phyloP scores from a whole-genome alignment of 2,113 vertebrate genomes.

The Apteryx owenii region DNA sequence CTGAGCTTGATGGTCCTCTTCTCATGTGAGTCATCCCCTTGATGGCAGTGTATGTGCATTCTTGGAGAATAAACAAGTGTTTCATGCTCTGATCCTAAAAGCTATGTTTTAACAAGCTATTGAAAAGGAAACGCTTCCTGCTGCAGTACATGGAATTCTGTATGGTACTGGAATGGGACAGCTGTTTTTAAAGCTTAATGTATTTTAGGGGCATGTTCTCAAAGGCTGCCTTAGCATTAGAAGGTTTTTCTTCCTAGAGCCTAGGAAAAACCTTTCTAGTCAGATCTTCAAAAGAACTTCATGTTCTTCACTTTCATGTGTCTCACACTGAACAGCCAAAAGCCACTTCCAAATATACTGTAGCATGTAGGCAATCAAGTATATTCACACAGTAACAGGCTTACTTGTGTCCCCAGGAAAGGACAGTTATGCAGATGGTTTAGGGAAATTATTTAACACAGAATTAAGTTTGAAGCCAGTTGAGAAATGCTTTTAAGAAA shows the following conservation, averaged over 20 bases:
- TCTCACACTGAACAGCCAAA: neutral
- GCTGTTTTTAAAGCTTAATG: neutral
- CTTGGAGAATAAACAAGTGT: neutral
- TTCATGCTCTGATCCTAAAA: neutral
- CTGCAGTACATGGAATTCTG: neutral
- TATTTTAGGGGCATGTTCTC: neutral
- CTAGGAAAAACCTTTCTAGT: no score
- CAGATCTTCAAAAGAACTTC: neutral
- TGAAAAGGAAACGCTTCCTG: neutral
- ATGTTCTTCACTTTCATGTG: accelerated
- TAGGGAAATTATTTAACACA: neutral
- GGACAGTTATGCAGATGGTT: neutral
- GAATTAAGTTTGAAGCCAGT: neutral
- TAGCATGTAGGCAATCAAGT: neutral
- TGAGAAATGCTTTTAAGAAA: neutral
- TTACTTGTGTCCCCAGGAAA: neutral
- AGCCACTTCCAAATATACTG: neutral
- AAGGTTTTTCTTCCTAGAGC: neutral
- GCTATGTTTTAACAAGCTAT: neutral
- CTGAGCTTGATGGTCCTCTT: neutral
- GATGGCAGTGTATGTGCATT: neutral
- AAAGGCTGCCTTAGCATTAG: neutral
- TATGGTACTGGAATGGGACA: neutral
- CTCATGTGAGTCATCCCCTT: neutral
- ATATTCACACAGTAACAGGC: neutral